Conservation (phyloP, 2,113 vertebrate genomes). For the Pluvialis apricaria region DNA sequence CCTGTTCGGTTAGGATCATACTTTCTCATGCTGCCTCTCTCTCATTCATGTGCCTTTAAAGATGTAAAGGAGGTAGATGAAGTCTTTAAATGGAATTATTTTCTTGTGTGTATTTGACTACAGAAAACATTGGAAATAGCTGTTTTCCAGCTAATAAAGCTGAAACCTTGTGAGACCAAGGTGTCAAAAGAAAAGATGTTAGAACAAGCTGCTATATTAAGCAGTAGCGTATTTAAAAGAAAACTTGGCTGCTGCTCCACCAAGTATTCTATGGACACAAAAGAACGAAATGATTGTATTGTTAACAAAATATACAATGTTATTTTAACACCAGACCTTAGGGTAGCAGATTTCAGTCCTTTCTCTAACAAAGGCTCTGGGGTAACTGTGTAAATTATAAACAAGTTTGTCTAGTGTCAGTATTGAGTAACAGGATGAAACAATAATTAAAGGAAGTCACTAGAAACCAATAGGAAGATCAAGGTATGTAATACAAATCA, state of each 20-base stretch:
- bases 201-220: neutral
- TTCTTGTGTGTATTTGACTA: neutral
- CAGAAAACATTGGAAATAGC: neutral
- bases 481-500: neutral
- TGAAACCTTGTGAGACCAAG: neutral
- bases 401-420: neutral
- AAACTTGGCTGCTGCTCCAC: neutral
- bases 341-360: neutral
- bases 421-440: neutral
- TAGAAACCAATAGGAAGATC: neutral
- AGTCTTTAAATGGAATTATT: neutral
- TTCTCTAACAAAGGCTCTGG: neutral
- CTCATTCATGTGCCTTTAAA: neutral
- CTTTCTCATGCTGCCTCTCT: neutral
- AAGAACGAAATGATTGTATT: neutral
- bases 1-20: neutral
- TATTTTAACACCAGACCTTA: neutral
- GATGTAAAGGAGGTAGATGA: neutral
- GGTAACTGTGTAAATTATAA: neutral
- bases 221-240: neutral
- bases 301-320: neutral
- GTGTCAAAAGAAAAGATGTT: conserved; percentile 2
- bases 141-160: neutral
- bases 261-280: neutral
- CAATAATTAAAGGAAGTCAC: neutral